Percentiles rank a stretch among this genome's conserved stretches.
These are phyloP conservation scores for Papilio dardanus DNA, from an alignment of 1,140 invertebrate genomes.

Conservation along the genomic window DNA sequence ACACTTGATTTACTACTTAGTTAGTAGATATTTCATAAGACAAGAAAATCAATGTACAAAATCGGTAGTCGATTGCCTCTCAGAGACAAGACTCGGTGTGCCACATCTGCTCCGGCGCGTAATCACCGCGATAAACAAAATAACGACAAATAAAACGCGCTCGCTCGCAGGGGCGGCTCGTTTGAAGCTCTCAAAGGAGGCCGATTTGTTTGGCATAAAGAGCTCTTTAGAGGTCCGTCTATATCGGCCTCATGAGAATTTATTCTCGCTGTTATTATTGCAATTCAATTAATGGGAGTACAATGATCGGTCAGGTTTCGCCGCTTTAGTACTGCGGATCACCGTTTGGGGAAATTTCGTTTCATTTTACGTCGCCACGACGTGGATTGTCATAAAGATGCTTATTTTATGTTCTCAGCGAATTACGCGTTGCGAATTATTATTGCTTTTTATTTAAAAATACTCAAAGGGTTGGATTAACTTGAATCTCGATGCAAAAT, in stretches of 20 bases:
- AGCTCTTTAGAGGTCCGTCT: slow-evolving; percentile 65
- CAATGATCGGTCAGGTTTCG: slow-evolving; percentile 71
- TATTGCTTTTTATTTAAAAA: slow-evolving; percentile 14
- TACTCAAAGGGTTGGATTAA: background rate
- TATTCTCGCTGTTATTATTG: slow-evolving; percentile 75
- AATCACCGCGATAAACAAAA: slow-evolving; percentile 44
- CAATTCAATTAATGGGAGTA: slow-evolving; percentile 77
- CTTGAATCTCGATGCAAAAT: background rate
- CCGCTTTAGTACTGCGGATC: slow-evolving; percentile 52
- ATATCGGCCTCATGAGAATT: slow-evolving; percentile 66
- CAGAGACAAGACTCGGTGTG: slow-evolving; percentile 29
- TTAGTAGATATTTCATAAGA: background rate
- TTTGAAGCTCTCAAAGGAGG: slow-evolving; percentile 73
- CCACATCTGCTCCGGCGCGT: background rate
- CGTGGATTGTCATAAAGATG: slow-evolving; percentile 26
- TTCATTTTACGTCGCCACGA: slow-evolving; percentile 38
- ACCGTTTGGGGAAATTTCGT: slow-evolving; percentile 51
- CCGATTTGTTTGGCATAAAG: slow-evolving; percentile 81
- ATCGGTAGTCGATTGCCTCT: slow-evolving; percentile 26
- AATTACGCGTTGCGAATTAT: slow-evolving; percentile 29
- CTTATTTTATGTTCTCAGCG: slow-evolving; percentile 24
- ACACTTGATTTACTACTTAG: background rate
- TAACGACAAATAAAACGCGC: slow-evolving; percentile 67
- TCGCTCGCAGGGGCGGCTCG: slow-evolving; percentile 58
- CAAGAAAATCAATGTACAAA: background rate